Base-by-base conservation (phyloP, 1,140 invertebrate genomes). In the Drosophila hydei region DNA sequence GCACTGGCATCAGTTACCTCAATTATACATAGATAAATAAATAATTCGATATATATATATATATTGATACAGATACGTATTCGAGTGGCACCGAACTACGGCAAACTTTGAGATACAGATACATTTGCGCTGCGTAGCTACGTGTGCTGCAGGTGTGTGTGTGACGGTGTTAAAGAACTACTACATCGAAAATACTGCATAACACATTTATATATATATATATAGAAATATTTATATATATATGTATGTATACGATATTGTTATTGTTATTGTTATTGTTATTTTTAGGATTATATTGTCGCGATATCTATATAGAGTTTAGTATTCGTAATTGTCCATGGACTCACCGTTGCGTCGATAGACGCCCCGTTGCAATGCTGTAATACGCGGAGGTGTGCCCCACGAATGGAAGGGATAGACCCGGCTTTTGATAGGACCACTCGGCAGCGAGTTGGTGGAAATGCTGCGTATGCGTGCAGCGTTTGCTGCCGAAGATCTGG, bases 361-460 rank as follows among this genome's bases (percentile, higher is more conserved):
- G 72, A 81, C 79, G 55, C 91, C 68, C 55, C 89, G 77, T 69
- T 91, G 89, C 80, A 91, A 68, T 79, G 90, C 90, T 73, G 89
- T 91, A 55, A 91, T 90, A 89, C 89, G 87, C 64, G 90, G 90
- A 54, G 89, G 91, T 65, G 91, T 91, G 63, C 90, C 89, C 91
- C 91, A 91, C 30, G 84, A 38, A 61, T 87, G 89, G 40, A 87
- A 90, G 21, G 70, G 65, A 60, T 81, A 81, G 45, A 45, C 40
- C 7, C 68, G 48, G n/a, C 60, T 59, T 14, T 63, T 65, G 7
- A 50, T 45, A 11, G 54, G 40, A 16, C 65, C 67, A n/a, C 69
- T 70, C 19, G 89, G 89, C 43, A 90, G 65, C 48, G 76, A 64
- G 33, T 90, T 90, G 23, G 74, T 89, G 9, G 64, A 45, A 33